Evolutionary conservation across 1,140 invertebrate species (phyloP).

Genomic region (Diabrotica virgifera): DNA sequence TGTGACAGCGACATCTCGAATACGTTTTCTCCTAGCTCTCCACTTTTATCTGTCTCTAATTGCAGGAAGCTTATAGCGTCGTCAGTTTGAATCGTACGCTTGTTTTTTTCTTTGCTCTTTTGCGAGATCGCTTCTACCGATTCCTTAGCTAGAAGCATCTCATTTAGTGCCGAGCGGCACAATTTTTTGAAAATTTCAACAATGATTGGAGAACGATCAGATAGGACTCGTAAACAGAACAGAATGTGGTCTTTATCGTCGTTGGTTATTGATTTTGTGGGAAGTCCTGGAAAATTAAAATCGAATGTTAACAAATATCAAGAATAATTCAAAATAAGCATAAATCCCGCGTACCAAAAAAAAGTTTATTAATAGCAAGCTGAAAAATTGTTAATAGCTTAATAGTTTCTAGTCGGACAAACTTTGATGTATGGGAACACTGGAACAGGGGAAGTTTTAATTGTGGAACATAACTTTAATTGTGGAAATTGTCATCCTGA

Average conservation of each 20-base stretch:
- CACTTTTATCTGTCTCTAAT: conserved; percentile 67
- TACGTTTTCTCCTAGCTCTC: conserved; percentile 82
- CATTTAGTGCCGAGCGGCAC: conserved; percentile 77
- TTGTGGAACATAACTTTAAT: too few relatives aligned
- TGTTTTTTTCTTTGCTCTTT: conserved; percentile 68
- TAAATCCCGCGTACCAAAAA: too few relatives aligned
- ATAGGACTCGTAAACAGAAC: conserved; percentile 78
- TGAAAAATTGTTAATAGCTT: too few relatives aligned
- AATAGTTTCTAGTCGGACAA: too few relatives aligned
- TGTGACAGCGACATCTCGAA: conserved; percentile 94
- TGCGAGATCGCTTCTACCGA: conserved; percentile 61
- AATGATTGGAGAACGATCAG: conserved; percentile 68
- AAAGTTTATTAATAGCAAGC: too few relatives aligned
- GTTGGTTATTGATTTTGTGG: conserved; percentile 81
- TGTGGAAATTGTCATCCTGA: too few relatives aligned
- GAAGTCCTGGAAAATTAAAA: conserved; percentile 52
- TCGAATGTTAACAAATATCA: background rate
- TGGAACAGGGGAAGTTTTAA: too few relatives aligned
- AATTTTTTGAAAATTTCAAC: conserved; percentile 73
- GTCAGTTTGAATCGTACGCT: conserved; percentile 75
- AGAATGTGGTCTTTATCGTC: conserved; percentile 91
- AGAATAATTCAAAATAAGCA: too few relatives aligned
- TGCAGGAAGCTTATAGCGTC: conserved; percentile 86
- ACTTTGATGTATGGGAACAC: too few relatives aligned
- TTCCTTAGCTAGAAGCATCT: conserved; percentile 82